Evolutionary conservation across 1,140 invertebrate species (phyloP).

Genomic region (Drosophila sproati): DNA sequence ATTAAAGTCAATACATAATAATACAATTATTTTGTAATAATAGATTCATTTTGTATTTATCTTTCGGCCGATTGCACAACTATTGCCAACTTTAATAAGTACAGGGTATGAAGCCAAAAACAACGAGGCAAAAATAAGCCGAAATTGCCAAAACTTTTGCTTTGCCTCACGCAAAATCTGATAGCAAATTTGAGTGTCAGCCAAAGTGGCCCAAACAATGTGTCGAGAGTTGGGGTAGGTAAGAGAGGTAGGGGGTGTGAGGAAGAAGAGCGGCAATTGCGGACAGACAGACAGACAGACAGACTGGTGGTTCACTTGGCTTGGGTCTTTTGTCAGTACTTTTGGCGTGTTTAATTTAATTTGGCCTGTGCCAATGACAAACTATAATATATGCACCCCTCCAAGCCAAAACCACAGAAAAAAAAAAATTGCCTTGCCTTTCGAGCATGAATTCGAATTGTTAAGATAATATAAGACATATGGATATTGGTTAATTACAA

Average conservation of each 20-base stretch:
- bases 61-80: not conserved
- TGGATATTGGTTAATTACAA: constrained; percentile 70
- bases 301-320: not conserved
- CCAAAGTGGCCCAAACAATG: constrained; percentile 76
- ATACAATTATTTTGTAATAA: too few species aligned
- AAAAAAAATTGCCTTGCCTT: constrained; percentile 1
- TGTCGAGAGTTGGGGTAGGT: constrained; percentile 30
- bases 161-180: constrained; percentile 69
- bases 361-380: constrained; percentile 24
- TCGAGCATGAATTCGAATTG: constrained; percentile 48
- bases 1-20: too few species aligned
- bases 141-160: constrained; percentile 55
- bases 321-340: constrained; percentile 26
- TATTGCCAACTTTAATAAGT: not conserved
- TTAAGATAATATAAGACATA: constrained; percentile 44
- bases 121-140: constrained; percentile 17
- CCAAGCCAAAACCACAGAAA: not conserved
- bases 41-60: too few species aligned
- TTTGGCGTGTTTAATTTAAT: constrained; percentile 53
- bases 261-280: too few species aligned
- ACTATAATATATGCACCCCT: constrained; percentile 73
- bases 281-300: too few species aligned
- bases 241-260: not conserved
- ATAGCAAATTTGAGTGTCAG: constrained; percentile 78
- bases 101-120: constrained; percentile 34